Evolutionary conservation across 2,797 vertebrate species (phyloP).

Genomic region (Gymnodraco acuticeps): DNA sequence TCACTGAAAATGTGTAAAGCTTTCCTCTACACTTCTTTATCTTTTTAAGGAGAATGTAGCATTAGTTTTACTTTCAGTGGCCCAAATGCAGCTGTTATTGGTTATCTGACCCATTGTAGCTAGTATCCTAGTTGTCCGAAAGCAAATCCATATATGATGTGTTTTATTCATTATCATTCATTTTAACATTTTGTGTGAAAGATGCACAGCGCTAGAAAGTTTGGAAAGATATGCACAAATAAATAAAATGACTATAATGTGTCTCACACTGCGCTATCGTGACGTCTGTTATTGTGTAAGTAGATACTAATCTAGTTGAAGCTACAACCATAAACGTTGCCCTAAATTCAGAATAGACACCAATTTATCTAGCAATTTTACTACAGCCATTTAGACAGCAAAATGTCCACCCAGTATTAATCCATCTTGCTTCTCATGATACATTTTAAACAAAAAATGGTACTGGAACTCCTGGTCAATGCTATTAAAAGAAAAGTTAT

Average conservation of each 20-base stretch:
- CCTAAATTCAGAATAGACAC: neutral
- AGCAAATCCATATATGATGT: neutral
- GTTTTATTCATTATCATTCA: neutral
- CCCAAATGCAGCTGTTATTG: neutral
- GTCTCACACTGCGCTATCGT: neutral
- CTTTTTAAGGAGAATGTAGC: neutral
- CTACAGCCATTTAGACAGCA: neutral
- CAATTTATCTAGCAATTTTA: neutral
- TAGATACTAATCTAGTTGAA: neutral
- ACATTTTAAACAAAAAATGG: too few species aligned
- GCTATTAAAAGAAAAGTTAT: too few species aligned
- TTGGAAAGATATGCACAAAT: conserved; percentile 1
- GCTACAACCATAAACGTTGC: neutral
- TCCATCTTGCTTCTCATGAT: neutral
- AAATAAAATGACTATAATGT: neutral
- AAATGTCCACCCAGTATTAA: neutral
- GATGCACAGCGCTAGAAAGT: neutral
- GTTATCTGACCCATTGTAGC: neutral
- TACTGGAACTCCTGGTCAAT: too few species aligned
- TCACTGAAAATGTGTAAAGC: conserved; percentile 4
- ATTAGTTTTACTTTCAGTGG: neutral
- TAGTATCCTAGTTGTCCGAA: neutral
- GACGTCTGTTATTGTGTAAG: neutral
- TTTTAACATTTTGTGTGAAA: neutral
- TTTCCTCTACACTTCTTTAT: neutral